Percentiles rank a stretch among this genome's conserved stretches.
These are phyloP conservation scores for Periparus ater DNA, from an alignment of 2,797 vertebrate genomes.

Conservation along the genomic window DNA sequence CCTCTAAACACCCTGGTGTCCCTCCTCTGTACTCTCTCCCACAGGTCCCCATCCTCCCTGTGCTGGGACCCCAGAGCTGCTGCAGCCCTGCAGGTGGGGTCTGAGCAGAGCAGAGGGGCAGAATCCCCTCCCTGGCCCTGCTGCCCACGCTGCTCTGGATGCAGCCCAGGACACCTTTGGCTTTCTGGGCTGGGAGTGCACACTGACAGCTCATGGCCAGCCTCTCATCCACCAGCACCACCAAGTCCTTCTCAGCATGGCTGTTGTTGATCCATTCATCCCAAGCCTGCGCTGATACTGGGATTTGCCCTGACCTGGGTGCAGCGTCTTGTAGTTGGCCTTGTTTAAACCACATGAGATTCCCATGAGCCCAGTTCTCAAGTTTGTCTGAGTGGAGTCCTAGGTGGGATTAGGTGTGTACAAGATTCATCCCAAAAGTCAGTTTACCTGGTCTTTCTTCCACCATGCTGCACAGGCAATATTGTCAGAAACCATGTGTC, in stretches of 20 bases:
- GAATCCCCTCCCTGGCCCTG: not conserved
- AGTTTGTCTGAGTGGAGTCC: not conserved
- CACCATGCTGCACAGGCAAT: not conserved
- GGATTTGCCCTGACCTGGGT: not conserved
- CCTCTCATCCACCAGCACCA: not conserved
- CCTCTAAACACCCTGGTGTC: accelerated
- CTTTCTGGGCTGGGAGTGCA: not conserved
- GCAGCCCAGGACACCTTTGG: not conserved
- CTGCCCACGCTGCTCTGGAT: not conserved
- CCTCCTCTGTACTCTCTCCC: accelerated
- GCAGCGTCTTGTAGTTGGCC: too few relatives aligned
- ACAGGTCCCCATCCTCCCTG: accelerated
- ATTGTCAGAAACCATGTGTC: not conserved
- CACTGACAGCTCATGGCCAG: not conserved
- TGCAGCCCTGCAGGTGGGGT: not conserved
- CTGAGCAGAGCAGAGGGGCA: not conserved
- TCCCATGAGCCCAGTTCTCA: not conserved
- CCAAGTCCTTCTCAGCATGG: not conserved
- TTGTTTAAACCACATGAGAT: accelerated
- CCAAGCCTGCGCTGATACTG: not conserved
- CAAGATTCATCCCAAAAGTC: not conserved
- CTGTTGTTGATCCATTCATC: accelerated
- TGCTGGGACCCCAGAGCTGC: not conserved
- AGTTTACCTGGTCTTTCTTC: not conserved
- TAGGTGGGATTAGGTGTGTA: not conserved